Base-by-base conservation (phyloP, 2,113 vertebrate species). In the Copsychus sechellarum region DNA sequence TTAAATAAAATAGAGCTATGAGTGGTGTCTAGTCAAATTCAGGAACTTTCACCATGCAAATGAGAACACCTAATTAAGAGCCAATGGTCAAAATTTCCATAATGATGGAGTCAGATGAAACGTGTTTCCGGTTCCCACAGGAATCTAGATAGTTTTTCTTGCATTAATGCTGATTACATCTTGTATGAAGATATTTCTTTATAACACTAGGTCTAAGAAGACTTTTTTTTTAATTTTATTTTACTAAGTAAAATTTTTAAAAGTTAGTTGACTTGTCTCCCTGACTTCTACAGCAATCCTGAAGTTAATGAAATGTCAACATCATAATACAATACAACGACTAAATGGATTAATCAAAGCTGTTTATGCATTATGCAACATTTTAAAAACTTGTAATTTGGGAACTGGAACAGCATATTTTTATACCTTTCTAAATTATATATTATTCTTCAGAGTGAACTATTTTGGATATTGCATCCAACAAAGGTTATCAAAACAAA, bases 81-180 rank as follows among this genome's bases (percentile, higher is more conserved):
- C 57, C 95, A 97, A 79, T 97, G 90, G 53, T 96, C 95, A 97
- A 94, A 93, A 96, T 97, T 95, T 97, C 97, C 93, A 92, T 96
- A 97, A 96, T 92, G 81, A 94, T 91, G 66, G 67, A 97, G 84
- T 36, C 77, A 90, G 92, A 95, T 88, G 40, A 94, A 97, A 96
- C 92, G 50, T 92, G 79, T 91, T 96, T 42, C 81, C 88, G 23
- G 36, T 95, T 93, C 93, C 94, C 86, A 4, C 71, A 95, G 79
- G 92, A 97, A 86, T 91, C 67, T 84, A 65, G 61, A 60, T 86
- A 90, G 29, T 62, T 96, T 94, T 79, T 94, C 74, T 96, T 60
- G 40, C 73, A 92, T 92, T 97, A 97, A 95, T 93, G 67, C 51
- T 48, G 40, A 67, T 90, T 95, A 94, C 36, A 95, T 67, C 72